Conservation (phyloP, 2,113 vertebrate species). For the Dinomys branickii region DNA sequence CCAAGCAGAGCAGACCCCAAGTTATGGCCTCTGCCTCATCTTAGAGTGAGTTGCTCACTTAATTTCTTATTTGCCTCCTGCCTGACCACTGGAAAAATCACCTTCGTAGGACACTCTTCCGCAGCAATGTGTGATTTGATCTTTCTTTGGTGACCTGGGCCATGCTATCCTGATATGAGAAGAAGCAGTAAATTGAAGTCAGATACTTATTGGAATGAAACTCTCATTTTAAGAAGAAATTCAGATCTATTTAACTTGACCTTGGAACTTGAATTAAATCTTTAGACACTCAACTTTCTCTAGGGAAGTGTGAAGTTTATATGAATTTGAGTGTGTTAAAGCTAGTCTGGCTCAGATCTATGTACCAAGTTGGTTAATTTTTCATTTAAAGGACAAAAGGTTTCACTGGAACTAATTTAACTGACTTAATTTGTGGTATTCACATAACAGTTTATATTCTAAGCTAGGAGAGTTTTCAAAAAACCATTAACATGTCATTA, state of each 20-base stretch:
- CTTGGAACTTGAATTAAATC: slow-evolving; percentile 91
- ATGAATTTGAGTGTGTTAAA: slow-evolving; percentile 86
- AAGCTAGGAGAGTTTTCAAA: slow-evolving; percentile 74
- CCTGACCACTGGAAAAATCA: slow-evolving; percentile 73
- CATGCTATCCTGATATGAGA: slow-evolving; percentile 87
- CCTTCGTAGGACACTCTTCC: slow-evolving; percentile 84
- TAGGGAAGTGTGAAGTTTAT: slow-evolving; percentile 86
- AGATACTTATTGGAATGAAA: slow-evolving; percentile 89
- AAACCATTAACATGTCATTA: slow-evolving; percentile 84
- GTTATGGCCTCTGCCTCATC: neutral
- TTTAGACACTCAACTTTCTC: slow-evolving; percentile 90
- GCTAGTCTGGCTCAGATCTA: slow-evolving; percentile 77
- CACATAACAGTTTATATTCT: slow-evolving; percentile 79
- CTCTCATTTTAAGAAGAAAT: slow-evolving; percentile 89
- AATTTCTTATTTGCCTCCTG: slow-evolving; percentile 63
- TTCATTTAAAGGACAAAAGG: slow-evolving; percentile 88
- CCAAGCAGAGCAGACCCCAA: neutral
- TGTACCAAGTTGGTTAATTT: slow-evolving; percentile 86
- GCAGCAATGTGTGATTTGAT: slow-evolving; percentile 85
- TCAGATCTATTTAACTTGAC: slow-evolving; percentile 90
- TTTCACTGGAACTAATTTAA: slow-evolving; percentile 88
- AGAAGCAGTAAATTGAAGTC: slow-evolving; percentile 89
- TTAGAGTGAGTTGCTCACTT: slow-evolving; percentile 25
- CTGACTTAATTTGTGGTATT: slow-evolving; percentile 85
- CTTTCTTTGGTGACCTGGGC: slow-evolving; percentile 86